A percentile compares a stretch with the other conserved stretches of the same genome.
Evolutionary conservation across 1,140 invertebrate species (phyloP).

Genomic region (Metaphire vulgaris): DNA sequence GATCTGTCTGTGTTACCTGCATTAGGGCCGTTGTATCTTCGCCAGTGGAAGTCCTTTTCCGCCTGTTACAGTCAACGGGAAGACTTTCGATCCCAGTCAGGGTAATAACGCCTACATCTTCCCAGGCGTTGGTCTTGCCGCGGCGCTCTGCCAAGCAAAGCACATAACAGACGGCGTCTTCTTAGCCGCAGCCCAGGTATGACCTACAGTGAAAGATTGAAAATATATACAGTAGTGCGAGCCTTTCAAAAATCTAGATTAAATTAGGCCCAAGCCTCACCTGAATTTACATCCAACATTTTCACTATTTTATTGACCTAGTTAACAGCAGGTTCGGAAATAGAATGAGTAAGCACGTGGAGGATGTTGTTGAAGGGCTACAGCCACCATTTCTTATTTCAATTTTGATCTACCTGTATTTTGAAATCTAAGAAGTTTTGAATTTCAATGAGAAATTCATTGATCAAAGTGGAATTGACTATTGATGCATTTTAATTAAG

Average conservation of each 20-base stretch:
- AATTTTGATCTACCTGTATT: no score
- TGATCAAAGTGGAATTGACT: no score
- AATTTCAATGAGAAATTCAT: no score
- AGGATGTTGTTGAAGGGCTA: background rate
- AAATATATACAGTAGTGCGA: background rate
- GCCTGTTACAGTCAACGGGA: conserved; percentile 16
- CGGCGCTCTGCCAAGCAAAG: conserved; percentile 18
- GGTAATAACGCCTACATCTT: conserved; percentile 29
- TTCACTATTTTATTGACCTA: background rate
- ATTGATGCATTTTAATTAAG: no score
- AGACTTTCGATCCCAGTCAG: conserved; percentile 19
- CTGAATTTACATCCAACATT: background rate
- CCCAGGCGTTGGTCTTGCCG: conserved; percentile 12
- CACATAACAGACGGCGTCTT: conserved; percentile 33
- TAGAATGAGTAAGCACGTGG: background rate
- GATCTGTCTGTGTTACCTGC: no score
- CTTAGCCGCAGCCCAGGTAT: conserved; percentile 32
- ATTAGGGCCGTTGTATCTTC: conserved; percentile 28
- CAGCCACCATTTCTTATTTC: no score
- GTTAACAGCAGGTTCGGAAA: background rate
- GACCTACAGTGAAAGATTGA: background rate
- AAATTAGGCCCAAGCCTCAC: background rate
- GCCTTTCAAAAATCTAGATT: background rate
- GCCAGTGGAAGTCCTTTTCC: conserved; percentile 30
- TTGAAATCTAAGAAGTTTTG: no score